Base-by-base conservation (phyloP, 2,888 invertebrate genomes). In the Ectobius pallidus region DNA sequence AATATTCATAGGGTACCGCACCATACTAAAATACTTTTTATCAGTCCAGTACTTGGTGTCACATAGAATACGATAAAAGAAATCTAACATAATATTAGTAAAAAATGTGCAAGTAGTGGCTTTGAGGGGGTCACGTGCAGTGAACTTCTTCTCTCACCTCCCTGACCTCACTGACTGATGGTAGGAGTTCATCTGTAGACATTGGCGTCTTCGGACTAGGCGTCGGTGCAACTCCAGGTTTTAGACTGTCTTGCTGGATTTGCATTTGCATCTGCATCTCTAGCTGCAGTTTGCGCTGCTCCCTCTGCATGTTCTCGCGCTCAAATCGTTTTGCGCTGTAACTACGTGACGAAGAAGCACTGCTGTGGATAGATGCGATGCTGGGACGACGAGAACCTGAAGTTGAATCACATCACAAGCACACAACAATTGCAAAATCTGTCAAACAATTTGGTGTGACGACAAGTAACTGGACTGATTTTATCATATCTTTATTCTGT, bases 321-420 rank as follows among this genome's bases (percentile, higher is more conserved):
- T 94, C 94, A 83, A 92, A 92, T 76, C 92, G 87, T 81, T 90
- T 88, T 78, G 92, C 88, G 83, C 74, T 74, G 74, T 74, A 76
- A 73, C 93, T 94, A 81, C 92, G 89, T 76, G 93, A 89, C 68
- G 94, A 94, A 75, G 92, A 93, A 78, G 91, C 90, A 82, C 91
- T 91, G 86, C 94, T 94, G 82, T 94, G 94, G 79, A 94, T 87
- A 76, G 94, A 94, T 78, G 91, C 92, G 87, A 94, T 86, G 87
- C 94, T 93, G 85, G 94, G 93, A 86, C 94, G 90, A 87, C 94
- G 88, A 81, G 93, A 93, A 88, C 93, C 94, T 94, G 84, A 18
- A 46, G 52, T 27, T 44, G 22, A 67, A 69, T 16, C 58, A 69
- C 6, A 39, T 22, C 3, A 46, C 49, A 68, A 30, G 46, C 70